These are phyloP conservation scores for Axis porcinus DNA, from an alignment of 2,113 vertebrate species.

Conservation along the genomic window DNA sequence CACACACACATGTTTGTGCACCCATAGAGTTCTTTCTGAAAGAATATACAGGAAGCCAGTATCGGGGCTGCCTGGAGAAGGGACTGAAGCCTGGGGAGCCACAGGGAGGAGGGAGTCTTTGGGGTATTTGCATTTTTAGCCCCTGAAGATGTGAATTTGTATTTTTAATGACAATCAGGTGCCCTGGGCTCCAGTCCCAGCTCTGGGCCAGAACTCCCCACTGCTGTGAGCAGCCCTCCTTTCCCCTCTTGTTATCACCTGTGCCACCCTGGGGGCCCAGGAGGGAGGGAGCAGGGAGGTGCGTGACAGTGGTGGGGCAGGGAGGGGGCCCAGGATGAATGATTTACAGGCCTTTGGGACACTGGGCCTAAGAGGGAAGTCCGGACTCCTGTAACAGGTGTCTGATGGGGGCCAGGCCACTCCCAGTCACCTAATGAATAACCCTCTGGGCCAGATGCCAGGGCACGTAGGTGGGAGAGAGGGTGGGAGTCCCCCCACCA, in stretches of 20 bases:
- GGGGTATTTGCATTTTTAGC: not conserved
- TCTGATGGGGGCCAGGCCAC: not conserved
- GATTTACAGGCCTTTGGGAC: conserved; percentile 53
- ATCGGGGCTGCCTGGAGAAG: not conserved
- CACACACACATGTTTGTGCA: not conserved
- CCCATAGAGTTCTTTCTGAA: not conserved
- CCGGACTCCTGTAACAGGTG: conserved; percentile 28
- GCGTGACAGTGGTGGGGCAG: not conserved
- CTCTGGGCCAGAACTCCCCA: not conserved
- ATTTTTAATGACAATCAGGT: not conserved
- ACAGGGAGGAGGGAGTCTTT: not conserved
- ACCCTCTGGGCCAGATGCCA: conserved; percentile 31
- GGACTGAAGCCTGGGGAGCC: not conserved
- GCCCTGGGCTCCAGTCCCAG: not conserved
- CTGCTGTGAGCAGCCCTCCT: not conserved
- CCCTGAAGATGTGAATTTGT: not conserved
- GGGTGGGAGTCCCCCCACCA: not conserved
- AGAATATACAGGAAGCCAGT: not conserved
- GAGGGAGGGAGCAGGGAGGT: not conserved
- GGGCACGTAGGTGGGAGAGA: not conserved
- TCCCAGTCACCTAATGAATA: conserved; percentile 40
- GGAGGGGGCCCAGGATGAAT: conserved; percentile 4
- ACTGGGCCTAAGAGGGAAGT: conserved; percentile 38
- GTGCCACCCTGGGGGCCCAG: not conserved
- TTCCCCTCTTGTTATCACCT: not conserved